Conservation (phyloP, 2,797 vertebrate species). For the Hydrolagus colliei region DNA sequence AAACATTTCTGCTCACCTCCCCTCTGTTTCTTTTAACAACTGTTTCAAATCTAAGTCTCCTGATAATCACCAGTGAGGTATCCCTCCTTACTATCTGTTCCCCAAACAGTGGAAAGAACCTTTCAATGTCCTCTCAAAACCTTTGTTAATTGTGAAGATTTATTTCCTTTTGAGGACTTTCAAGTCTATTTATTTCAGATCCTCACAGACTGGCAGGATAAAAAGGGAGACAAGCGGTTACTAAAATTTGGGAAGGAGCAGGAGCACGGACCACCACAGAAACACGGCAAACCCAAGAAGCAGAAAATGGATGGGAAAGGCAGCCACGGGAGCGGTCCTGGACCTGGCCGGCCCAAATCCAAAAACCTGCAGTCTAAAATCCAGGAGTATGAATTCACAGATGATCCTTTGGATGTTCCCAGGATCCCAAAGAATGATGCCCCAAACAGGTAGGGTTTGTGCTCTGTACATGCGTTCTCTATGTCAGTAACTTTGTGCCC, state of each 20-base stretch:
- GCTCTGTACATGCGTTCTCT: not conserved
- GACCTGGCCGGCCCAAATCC: conserved; percentile 86
- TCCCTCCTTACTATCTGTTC: too few species aligned
- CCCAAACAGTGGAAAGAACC: too few species aligned
- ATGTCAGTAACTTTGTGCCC: not conserved
- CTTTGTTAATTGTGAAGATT: too few species aligned
- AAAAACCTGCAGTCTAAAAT: conserved; percentile 90
- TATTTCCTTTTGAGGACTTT: not conserved
- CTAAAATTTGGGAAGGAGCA: conserved; percentile 84
- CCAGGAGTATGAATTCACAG: conserved; percentile 91
- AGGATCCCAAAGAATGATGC: conserved; percentile 95
- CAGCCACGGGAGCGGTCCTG: conserved; percentile 76
- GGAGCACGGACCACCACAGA: conserved; percentile 75
- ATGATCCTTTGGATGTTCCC: conserved; percentile 90
- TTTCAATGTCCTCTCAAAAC: too few species aligned
- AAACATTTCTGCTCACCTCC: too few species aligned
- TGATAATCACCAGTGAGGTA: too few species aligned
- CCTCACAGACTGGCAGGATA: conserved; percentile 97
- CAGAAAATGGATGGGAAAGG: conserved; percentile 89
- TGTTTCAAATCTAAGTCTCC: too few species aligned
- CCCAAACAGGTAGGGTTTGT: conserved; percentile 77
- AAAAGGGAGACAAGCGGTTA: conserved; percentile 90
- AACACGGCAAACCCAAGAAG: conserved; percentile 90
- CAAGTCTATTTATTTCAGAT: conserved; percentile 62
- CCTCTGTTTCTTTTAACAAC: too few species aligned